A percentile compares a stretch with the other conserved stretches of the same genome.
phyloP scores from a whole-genome alignment of 2,888 invertebrate species.

The Drosophila vallismaia region DNA sequence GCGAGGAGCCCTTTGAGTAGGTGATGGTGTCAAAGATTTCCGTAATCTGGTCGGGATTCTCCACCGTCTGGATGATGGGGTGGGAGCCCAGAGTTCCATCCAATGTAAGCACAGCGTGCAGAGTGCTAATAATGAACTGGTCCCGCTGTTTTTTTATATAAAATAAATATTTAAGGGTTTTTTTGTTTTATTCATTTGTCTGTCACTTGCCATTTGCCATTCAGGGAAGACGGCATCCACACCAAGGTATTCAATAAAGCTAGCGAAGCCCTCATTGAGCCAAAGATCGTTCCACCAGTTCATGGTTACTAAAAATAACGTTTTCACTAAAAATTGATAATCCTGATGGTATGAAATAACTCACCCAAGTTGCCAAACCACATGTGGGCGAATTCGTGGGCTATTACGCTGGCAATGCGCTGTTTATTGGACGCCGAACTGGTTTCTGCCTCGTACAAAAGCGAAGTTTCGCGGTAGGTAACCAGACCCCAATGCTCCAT shows the following conservation, averaged over 20 bases:
- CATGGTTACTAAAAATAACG: conserved; percentile 90
- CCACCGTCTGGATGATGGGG: conserved; percentile 94
- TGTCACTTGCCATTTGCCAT: conserved; percentile 89
- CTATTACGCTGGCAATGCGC: conserved; percentile 91
- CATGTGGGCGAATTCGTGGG: conserved; percentile 98
- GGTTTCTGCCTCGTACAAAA: conserved; percentile 90
- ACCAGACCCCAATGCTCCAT: conserved; percentile 99
- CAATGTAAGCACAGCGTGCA: conserved; percentile 89
- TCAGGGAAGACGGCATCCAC: conserved; percentile 88
- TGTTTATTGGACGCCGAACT: conserved; percentile 92
- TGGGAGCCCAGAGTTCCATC: conserved; percentile 94
- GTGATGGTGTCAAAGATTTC: conserved; percentile 96
- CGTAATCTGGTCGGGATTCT: conserved; percentile 95
- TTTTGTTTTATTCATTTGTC: not conserved
- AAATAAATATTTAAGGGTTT: not conserved
- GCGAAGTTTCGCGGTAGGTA: conserved; percentile 93
- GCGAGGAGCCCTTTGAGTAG: conserved; percentile 95
- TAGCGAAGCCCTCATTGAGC: conserved; percentile 97
- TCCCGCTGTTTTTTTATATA: conserved; percentile 87
- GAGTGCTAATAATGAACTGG: conserved; percentile 89
- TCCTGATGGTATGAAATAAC: not conserved
- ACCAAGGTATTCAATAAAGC: conserved; percentile 94
- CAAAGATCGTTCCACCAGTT: conserved; percentile 97
- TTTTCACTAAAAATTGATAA: not conserved
- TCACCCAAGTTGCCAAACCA: conserved; percentile 95